A percentile compares a stretch with the other conserved stretches of the same genome.
These are phyloP conservation scores for Cariama cristata DNA, from an alignment of 2,113 vertebrate species.

Conservation along the genomic window DNA sequence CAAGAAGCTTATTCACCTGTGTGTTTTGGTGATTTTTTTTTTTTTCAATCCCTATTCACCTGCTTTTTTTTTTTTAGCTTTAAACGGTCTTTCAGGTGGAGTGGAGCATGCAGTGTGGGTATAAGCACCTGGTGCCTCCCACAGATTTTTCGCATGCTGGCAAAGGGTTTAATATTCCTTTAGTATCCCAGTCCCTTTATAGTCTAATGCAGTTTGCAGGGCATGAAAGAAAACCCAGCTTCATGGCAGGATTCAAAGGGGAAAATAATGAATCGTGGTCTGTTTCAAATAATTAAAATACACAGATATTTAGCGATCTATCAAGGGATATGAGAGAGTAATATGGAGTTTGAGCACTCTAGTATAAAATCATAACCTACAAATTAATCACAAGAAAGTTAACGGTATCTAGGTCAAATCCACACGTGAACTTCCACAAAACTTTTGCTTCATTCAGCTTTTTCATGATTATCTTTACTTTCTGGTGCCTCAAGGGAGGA, in stretches of 20 bases:
- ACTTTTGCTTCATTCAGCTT: conserved; percentile 66
- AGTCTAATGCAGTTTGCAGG: background rate
- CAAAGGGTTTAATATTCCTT: background rate
- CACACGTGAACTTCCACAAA: background rate
- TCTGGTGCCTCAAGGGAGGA: background rate
- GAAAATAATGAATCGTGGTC: background rate
- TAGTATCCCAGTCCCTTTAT: background rate
- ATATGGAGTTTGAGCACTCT: background rate
- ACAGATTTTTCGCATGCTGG: background rate
- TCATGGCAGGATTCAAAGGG: background rate
- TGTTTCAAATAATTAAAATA: conserved; percentile 16
- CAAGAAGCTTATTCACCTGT: background rate
- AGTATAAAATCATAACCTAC: background rate
- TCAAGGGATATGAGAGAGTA: background rate
- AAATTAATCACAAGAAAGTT: conserved; percentile 17
- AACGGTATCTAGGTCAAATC: conserved; percentile 59
- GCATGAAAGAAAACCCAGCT: background rate
- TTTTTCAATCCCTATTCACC: background rate
- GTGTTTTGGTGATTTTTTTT: background rate
- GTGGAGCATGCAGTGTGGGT: background rate
- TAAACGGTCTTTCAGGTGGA: background rate
- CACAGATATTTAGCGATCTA: background rate
- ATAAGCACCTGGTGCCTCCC: background rate
- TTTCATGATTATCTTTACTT: conserved; percentile 24
- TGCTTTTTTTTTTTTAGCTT: background rate